phyloP scores from a whole-genome alignment of 2,113 vertebrate genomes.

The Brachionichthys hirsutus region DNA sequence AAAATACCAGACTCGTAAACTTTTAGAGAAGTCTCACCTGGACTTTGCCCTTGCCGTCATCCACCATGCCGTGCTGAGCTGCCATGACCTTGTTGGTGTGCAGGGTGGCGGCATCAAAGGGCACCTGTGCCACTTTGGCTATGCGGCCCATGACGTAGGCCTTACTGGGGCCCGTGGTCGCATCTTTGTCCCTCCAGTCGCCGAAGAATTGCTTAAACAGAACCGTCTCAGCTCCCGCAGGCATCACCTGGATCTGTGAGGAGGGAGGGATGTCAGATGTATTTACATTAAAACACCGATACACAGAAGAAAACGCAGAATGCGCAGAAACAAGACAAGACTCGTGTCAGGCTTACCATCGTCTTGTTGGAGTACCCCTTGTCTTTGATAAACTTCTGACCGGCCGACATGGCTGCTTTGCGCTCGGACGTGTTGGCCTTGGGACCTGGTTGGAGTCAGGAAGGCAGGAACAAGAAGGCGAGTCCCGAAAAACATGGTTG shows the following conservation, averaged over 20 bases:
- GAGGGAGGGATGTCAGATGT: background rate
- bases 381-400: constrained; percentile 75
- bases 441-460: constrained; percentile 58
- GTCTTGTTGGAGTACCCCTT: constrained; percentile 75
- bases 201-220: constrained; percentile 82
- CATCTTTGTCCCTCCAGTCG: constrained; percentile 77
- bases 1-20: too few species aligned
- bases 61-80: constrained; percentile 82
- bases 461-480: background rate
- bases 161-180: constrained; percentile 74
- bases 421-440: constrained; percentile 73
- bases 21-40: constrained; percentile 61
- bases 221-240: constrained; percentile 76
- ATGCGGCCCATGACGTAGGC: constrained; percentile 73
- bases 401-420: constrained; percentile 75
- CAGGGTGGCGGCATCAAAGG: constrained; percentile 76
- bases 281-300: too few species aligned
- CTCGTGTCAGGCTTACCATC: constrained; percentile 56
- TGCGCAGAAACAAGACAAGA: too few species aligned
- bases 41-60: constrained; percentile 78
- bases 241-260: constrained; percentile 76
- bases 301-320: too few species aligned
- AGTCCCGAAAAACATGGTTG: background rate
- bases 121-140: constrained; percentile 73
- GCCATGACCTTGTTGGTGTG: constrained; percentile 79